A percentile compares a stretch with the other conserved stretches of the same genome.
phyloP scores from a whole-genome alignment of 2,888 invertebrate species.

The Drosophila demipolita region DNA sequence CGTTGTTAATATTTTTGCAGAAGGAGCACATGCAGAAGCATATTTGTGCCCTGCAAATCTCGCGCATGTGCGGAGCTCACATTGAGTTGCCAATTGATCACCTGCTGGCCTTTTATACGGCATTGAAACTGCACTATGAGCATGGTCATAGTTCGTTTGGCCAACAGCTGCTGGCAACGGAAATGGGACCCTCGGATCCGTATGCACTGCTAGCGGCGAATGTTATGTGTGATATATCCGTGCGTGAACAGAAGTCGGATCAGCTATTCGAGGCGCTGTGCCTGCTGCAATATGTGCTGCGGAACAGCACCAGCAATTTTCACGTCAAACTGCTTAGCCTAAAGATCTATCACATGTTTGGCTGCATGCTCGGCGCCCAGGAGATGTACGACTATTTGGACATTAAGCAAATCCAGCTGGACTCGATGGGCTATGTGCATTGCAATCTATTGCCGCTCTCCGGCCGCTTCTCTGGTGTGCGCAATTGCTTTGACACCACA shows the following conservation, averaged over 20 bases:
- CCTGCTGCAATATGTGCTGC: slow-evolving; percentile 90
- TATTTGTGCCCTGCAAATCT: slow-evolving; percentile 91
- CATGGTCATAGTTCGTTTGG: slow-evolving; percentile 87
- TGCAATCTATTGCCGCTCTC: slow-evolving; percentile 90
- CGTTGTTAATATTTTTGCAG: slow-evolving; percentile 81
- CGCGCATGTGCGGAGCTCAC: slow-evolving; percentile 90
- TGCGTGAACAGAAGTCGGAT: slow-evolving; percentile 86
- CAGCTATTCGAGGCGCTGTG: slow-evolving; percentile 88
- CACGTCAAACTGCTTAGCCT: slow-evolving; percentile 94
- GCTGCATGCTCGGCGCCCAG: slow-evolving; percentile 91
- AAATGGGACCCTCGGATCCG: slow-evolving; percentile 91
- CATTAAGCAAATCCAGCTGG: slow-evolving; percentile 96
- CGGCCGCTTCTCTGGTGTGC: slow-evolving; percentile 90
- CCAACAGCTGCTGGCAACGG: slow-evolving; percentile 88
- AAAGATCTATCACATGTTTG: slow-evolving; percentile 91
- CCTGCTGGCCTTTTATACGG: slow-evolving; percentile 87
- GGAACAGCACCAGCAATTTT: slow-evolving; percentile 94
- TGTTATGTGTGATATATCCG: slow-evolving; percentile 86
- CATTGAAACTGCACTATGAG: slow-evolving; percentile 89
- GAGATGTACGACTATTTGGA: slow-evolving; percentile 92
- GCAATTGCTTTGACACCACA: slow-evolving; percentile 90
- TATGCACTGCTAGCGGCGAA: slow-evolving; percentile 91
- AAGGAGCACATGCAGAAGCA: slow-evolving; percentile 93
- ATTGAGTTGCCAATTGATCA: slow-evolving; percentile 86
- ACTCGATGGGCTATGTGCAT: slow-evolving; percentile 95